phyloP scores from a whole-genome alignment of 2,113 vertebrate species.

The Heliornis fulica region DNA sequence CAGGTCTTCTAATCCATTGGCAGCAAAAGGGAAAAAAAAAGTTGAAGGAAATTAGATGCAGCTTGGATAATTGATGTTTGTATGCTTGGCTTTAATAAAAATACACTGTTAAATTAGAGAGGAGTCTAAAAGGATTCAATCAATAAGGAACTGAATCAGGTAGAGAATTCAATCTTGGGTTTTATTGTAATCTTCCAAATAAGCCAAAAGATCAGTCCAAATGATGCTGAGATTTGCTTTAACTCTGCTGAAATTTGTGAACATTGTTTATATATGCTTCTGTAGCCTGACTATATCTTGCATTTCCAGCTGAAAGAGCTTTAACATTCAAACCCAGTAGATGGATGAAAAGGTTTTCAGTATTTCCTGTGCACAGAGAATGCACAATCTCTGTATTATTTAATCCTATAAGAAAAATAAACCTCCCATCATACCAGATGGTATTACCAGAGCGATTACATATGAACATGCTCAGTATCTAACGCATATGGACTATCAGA shows the following conservation, averaged over 20 bases:
- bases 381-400: neutral
- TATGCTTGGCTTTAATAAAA: slow-evolving; percentile 73
- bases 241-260: slow-evolving; percentile 17
- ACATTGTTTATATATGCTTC: slow-evolving; percentile 13
- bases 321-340: slow-evolving; percentile 1
- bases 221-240: slow-evolving; percentile 24
- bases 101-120: slow-evolving; percentile 75
- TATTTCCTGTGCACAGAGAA: slow-evolving; percentile 5
- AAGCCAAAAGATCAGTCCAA: slow-evolving; percentile 39
- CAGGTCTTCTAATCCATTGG: slow-evolving; percentile 74
- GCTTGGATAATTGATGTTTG: slow-evolving; percentile 76
- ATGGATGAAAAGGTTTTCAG: slow-evolving; percentile 31
- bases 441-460: neutral
- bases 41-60: slow-evolving; percentile 74
- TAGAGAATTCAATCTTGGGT: slow-evolving; percentile 67
- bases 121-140: slow-evolving; percentile 71
- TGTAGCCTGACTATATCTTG: neutral
- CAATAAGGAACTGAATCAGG: slow-evolving; percentile 73
- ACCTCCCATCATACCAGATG: neutral
- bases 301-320: slow-evolving; percentile 32
- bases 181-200: slow-evolving; percentile 69
- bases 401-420: neutral
- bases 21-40: slow-evolving; percentile 57
- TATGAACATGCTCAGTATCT: neutral
- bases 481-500: neutral